Conservation (phyloP, 2,888 invertebrate genomes). For the Eristalis intricaria region DNA sequence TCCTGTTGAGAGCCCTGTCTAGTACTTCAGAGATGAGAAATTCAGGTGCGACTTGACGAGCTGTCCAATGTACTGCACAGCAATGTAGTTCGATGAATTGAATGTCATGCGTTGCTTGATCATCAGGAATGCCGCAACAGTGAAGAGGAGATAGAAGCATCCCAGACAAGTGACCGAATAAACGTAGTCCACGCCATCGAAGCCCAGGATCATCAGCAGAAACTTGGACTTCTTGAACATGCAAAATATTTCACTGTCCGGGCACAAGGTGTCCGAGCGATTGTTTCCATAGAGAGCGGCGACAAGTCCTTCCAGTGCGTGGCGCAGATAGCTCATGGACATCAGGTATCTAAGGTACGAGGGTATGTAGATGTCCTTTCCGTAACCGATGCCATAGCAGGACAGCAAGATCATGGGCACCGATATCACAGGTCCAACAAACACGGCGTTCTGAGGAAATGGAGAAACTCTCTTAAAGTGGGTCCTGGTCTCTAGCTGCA, state of each 20-base stretch:
- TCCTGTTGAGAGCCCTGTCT: conserved; percentile 16
- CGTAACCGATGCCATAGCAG: conserved; percentile 93
- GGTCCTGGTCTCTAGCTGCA: not conserved
- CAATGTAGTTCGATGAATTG: conserved; percentile 85
- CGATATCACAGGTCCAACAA: conserved; percentile 92
- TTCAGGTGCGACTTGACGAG: conserved; percentile 86
- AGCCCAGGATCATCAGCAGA: conserved; percentile 88
- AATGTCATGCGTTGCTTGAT: conserved; percentile 87
- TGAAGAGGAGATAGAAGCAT: conserved; percentile 87
- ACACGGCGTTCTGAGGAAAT: conserved; percentile 89
- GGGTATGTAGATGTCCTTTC: conserved; percentile 86
- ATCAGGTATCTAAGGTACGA: conserved; percentile 89
- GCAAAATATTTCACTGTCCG: conserved; percentile 87
- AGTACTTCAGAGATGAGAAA: conserved; percentile 80
- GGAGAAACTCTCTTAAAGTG: conserved; percentile 72
- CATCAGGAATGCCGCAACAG: conserved; percentile 87
- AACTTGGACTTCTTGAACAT: conserved; percentile 88
- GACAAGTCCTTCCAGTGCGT: conserved; percentile 91
- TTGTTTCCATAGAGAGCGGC: conserved; percentile 90
- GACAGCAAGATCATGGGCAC: conserved; percentile 95
- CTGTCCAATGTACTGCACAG: conserved; percentile 86
- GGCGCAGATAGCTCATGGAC: conserved; percentile 91
- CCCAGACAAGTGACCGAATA: conserved; percentile 86
- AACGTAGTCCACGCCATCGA: conserved; percentile 87
- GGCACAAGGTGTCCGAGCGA: conserved; percentile 88